A percentile compares a stretch with the other conserved stretches of the same genome.
Evolutionary conservation across 2,113 vertebrate species (phyloP).

Genomic region (Cyanocitta stelleri): DNA sequence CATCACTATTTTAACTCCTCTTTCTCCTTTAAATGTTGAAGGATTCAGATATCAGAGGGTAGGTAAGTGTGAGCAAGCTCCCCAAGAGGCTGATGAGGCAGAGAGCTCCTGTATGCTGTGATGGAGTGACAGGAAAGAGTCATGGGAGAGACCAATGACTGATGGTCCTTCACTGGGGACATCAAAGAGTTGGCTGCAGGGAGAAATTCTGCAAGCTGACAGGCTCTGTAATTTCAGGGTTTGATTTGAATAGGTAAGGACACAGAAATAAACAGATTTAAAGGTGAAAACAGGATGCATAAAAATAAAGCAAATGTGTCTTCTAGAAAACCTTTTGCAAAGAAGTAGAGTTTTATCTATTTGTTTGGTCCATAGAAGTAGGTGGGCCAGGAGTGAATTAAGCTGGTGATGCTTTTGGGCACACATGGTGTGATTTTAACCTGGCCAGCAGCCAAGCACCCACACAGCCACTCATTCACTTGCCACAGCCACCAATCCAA

Average conservation of each 20-base stretch:
- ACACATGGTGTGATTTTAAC: background rate
- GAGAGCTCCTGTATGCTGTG: background rate
- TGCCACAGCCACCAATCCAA: background rate
- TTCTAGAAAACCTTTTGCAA: background rate
- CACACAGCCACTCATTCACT: background rate
- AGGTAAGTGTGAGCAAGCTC: background rate
- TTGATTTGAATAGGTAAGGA: background rate
- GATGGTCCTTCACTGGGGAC: background rate
- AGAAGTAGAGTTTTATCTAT: background rate
- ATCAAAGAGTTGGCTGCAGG: background rate
- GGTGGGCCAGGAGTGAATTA: background rate
- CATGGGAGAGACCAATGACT: background rate
- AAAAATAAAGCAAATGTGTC: background rate
- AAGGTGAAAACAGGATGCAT: background rate
- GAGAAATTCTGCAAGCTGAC: background rate
- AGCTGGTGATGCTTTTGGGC: background rate
- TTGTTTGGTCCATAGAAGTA: background rate
- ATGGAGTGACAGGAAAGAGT: background rate
- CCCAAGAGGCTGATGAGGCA: background rate
- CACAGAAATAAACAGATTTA: background rate
- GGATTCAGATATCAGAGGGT: background rate
- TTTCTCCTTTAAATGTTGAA: background rate
- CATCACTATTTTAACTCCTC: background rate
- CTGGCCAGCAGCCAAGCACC: fast-evolving
- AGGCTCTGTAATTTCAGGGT: background rate